These are phyloP conservation scores for Popillia japonica DNA, from an alignment of 1,140 invertebrate species.

Conservation along the genomic window DNA sequence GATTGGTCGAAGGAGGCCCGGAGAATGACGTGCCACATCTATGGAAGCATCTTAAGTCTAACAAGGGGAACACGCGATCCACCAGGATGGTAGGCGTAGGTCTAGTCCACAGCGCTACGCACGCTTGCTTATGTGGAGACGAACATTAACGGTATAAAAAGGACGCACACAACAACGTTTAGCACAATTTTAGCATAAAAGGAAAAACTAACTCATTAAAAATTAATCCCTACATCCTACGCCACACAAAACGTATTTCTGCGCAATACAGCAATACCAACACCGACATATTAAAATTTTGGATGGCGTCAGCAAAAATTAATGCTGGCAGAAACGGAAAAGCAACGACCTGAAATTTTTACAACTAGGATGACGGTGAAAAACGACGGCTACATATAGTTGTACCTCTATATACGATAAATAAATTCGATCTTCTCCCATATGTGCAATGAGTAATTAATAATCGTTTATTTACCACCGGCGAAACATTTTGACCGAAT, in stretches of 20 bases:
- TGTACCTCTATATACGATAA: constrained; percentile 9
- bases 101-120: too few species aligned
- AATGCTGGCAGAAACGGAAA: neutral
- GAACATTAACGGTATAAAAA: too few species aligned
- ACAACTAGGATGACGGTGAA: neutral
- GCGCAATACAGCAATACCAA: neutral
- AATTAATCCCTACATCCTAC: neutral
- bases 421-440: constrained; percentile 17
- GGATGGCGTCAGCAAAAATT: neutral
- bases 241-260: neutral
- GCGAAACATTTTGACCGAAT: constrained; percentile 10
- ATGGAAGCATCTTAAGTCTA: too few species aligned
- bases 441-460: constrained; percentile 15
- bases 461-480: constrained; percentile 8
- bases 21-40: too few species aligned
- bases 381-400: neutral
- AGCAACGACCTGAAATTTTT: neutral
- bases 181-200: too few species aligned
- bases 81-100: too few species aligned
- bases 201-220: neutral
- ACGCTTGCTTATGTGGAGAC: too few species aligned
- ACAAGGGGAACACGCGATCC: too few species aligned
- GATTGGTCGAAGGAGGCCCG: too few species aligned
- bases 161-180: too few species aligned
- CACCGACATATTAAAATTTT: neutral